These are phyloP conservation scores for Callorhinus ursinus DNA, from an alignment of 2,113 vertebrate genomes.

Conservation along the genomic window DNA sequence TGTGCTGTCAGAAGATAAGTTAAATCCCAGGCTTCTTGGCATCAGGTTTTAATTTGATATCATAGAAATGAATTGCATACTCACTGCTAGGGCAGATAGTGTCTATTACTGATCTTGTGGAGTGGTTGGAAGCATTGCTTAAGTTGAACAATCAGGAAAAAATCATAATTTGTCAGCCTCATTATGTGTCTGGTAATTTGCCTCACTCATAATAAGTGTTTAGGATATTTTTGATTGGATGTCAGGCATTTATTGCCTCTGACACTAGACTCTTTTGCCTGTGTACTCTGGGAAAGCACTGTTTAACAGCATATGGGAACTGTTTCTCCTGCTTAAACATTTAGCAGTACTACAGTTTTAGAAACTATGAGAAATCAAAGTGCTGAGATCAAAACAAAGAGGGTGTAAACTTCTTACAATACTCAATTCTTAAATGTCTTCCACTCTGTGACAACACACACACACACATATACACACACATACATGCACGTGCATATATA, in stretches of 20 bases:
- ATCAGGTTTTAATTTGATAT: conserved; percentile 69
- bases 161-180: conserved; percentile 43
- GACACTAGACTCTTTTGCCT: not conserved
- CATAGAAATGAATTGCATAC: conserved; percentile 51
- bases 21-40: conserved; percentile 28
- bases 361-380: conserved; percentile 40
- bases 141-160: conserved; percentile 41
- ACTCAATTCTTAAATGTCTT: conserved; percentile 43
- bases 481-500: not conserved
- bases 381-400: not conserved
- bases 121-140: conserved; percentile 43
- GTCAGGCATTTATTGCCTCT: not conserved
- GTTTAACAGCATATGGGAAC: conserved; percentile 32
- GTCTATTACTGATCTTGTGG: conserved; percentile 29
- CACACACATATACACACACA: not conserved
- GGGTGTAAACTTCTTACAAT: not conserved
- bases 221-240: conserved; percentile 24
- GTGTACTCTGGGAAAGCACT: not conserved
- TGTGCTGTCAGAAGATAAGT: conserved; percentile 36
- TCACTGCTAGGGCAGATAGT: not conserved
- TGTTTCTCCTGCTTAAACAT: not conserved
- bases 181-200: conserved; percentile 50
- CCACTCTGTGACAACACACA: not conserved
- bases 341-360: not conserved
- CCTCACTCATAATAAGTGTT: not conserved